Evolutionary conservation across 2,888 invertebrate species (phyloP), one percentile per base, ranked within the genome.

Genomic region (Amphipoea oculea): DNA sequence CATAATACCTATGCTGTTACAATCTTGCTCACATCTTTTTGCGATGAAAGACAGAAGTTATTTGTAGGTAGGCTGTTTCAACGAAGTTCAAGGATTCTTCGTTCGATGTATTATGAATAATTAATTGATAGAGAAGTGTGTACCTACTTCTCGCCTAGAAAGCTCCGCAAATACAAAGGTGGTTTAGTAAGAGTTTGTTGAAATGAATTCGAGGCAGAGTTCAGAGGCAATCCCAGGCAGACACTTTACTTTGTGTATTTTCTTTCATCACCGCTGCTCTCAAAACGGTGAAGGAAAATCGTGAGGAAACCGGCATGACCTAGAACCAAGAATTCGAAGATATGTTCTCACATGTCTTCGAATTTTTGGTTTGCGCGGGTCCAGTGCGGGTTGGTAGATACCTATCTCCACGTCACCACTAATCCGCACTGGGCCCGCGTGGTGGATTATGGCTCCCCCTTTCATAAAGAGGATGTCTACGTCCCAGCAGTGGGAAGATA

Each of bases 101-200:
- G 74, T 75, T 80, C 80, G 80, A 75, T 80, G 40, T 20, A 17
- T 68, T 54, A 17, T 80, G 62, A 80, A 80, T 80, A 80, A 74
- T 54, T 68, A 57, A 80, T 68, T 54, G 6, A 80, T 23, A 14
- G 40, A 70, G 51, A 60, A 40, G 62, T 51, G 57, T 45, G 51
- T 45, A 36, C 2, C 20, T 66, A 57, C 17, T 42, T 29, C 7
- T n/a, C 40, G n/a, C 20, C 0, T 57, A 65, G 11, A 71, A 29
- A 45, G 23, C 45, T 45, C 36, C 36, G 36, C 5, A 54, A 62
- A 36, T 77, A 23, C 29, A 66, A 11, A 11, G 29, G 29, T 11
- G 23, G 11, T 29, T 36, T 17, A 60, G 17, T 48, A 20, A 76
- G n/a, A 20, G 4, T 65, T 57, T 63, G 4, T 63, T 42, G 48